phyloP scores from a whole-genome alignment of 30 jellyfish, hydroid and myxozoan species.

The Rhopilema esculentum region DNA sequence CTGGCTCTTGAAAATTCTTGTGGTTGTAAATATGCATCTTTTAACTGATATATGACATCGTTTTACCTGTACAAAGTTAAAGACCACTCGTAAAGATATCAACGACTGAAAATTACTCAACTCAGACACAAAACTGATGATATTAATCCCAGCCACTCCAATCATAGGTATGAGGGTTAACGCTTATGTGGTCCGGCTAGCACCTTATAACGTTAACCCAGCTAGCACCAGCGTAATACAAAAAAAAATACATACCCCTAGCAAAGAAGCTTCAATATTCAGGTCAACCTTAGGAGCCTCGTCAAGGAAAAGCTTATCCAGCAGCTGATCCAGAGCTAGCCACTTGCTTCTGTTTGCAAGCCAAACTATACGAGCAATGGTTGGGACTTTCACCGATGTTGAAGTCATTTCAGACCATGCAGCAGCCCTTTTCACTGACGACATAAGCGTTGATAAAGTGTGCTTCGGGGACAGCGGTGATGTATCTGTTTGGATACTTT shows the following conservation, averaged over 20 bases:
- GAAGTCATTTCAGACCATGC: slow-evolving; percentile 62
- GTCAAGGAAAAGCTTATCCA: slow-evolving; percentile 56
- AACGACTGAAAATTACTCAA: too few relatives aligned
- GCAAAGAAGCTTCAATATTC: slow-evolving; percentile 45
- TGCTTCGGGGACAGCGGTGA: slow-evolving; percentile 39
- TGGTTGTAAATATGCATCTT: too few relatives aligned
- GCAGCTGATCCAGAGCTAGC: slow-evolving; percentile 64
- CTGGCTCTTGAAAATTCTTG: too few relatives aligned
- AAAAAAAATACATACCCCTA: slow-evolving; percentile 66
- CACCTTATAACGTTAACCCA: too few relatives aligned
- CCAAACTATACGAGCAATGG: slow-evolving; percentile 64
- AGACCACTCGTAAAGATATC: too few relatives aligned
- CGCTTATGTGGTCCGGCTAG: too few relatives aligned
- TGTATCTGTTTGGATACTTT: slow-evolving; percentile 12
- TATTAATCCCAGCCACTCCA: too few relatives aligned
- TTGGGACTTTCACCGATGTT: slow-evolving; percentile 56
- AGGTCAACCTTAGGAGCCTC: slow-evolving; percentile 45
- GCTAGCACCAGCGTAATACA: too few relatives aligned
- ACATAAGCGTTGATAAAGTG: slow-evolving; percentile 22
- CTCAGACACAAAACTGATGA: too few relatives aligned
- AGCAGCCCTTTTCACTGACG: slow-evolving; percentile 57
- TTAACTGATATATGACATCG: too few relatives aligned
- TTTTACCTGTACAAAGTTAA: too few relatives aligned
- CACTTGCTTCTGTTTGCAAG: slow-evolving; percentile 59
- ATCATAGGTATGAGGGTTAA: too few relatives aligned